Evolutionary conservation across 2,888 invertebrate genomes (phyloP).

Genomic region (Eledona agricola): DNA sequence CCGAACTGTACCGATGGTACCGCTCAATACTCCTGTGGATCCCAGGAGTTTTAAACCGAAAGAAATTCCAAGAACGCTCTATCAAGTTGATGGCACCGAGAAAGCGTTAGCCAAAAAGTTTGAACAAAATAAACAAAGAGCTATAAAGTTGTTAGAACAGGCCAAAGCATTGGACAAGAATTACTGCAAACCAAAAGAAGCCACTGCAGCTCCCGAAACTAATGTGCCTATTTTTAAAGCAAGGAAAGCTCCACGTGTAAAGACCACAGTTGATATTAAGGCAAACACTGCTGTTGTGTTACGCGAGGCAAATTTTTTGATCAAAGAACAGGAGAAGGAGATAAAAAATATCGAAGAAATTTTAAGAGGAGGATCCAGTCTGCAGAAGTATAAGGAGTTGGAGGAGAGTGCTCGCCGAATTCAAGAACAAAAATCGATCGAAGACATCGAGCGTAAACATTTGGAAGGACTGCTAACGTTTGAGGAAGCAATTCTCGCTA

Average conservation of each 20-base stretch:
- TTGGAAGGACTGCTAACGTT: conserved; percentile 67
- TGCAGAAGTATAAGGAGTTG: conserved; percentile 61
- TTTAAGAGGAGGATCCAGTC: conserved; percentile 63
- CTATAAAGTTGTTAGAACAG: conserved; percentile 45
- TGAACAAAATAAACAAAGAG: conserved; percentile 47
- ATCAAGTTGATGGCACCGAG: conserved; percentile 37
- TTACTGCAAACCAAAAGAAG: conserved; percentile 24
- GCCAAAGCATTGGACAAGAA: conserved; percentile 44
- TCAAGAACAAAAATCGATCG: conserved; percentile 63
- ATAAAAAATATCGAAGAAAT: conserved; percentile 65
- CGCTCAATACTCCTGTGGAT: conserved; percentile 40
- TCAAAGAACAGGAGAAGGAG: conserved; percentile 64
- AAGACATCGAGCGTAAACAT: conserved; percentile 69
- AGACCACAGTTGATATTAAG: conserved; percentile 57
- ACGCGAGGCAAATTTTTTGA: conserved; percentile 65
- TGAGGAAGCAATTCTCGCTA: conserved; percentile 69
- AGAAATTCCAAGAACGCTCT: conserved; percentile 46
- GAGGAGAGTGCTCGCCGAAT: conserved; percentile 63
- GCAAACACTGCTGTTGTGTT: conserved; percentile 65
- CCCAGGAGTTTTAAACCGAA: conserved; percentile 37
- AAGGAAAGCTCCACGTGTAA: conserved; percentile 33
- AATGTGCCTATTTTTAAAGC: conserved; percentile 33
- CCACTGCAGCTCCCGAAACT: conserved; percentile 7
- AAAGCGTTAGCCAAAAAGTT: conserved; percentile 43
- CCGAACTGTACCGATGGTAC: conserved; percentile 25